Evolutionary conservation across 1,140 invertebrate genomes (phyloP).

Genomic region (Euwallacea similis): DNA sequence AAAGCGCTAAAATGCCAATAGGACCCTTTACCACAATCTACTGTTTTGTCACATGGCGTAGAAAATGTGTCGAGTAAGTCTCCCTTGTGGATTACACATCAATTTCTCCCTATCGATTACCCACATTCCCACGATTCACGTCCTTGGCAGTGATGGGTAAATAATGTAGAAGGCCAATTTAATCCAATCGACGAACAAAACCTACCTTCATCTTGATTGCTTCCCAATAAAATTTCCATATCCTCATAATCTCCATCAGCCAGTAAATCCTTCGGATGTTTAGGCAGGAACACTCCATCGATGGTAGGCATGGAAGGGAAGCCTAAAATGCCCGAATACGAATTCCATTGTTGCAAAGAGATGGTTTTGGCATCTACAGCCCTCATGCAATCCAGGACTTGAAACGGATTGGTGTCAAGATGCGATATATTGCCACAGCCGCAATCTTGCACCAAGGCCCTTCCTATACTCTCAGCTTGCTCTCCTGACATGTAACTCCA

Average conservation of each 20-base stretch:
- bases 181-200: not conserved
- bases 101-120: too few species aligned
- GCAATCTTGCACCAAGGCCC: conserved; percentile 76
- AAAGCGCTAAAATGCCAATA: too few species aligned
- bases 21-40: too few species aligned
- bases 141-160: too few species aligned
- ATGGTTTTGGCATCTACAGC: conserved; percentile 81
- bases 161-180: too few species aligned
- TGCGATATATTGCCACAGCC: conserved; percentile 75
- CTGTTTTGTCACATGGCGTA: too few species aligned
- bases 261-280: conserved; percentile 80
- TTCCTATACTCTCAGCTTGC: conserved; percentile 75
- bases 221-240: conserved; percentile 83
- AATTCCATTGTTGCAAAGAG: conserved; percentile 86
- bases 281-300: conserved; percentile 81
- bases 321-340: conserved; percentile 84
- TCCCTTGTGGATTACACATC: too few species aligned
- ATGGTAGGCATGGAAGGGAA: conserved; percentile 88
- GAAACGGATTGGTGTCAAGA: conserved; percentile 63
- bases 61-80: too few species aligned
- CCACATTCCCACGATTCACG: too few species aligned
- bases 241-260: conserved; percentile 79
- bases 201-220: conserved; percentile 87
- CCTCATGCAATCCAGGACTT: conserved; percentile 85
- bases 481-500: conserved; percentile 87